Evolutionary conservation across 2,888 invertebrate genomes (phyloP).

Genomic region (Coleophora deauratella): DNA sequence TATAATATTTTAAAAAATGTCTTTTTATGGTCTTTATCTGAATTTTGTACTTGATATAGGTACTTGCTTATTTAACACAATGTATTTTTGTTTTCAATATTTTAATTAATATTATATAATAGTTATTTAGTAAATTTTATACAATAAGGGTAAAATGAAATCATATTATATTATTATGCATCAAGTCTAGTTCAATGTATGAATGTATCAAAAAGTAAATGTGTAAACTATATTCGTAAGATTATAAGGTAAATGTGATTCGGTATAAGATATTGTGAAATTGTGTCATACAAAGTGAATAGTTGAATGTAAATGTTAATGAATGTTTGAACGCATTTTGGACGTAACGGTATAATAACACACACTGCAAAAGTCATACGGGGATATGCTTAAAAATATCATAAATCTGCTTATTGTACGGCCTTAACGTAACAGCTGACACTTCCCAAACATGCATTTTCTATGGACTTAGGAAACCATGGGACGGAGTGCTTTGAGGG

Average conservation of each 20-base stretch:
- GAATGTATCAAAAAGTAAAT: constrained; percentile 27
- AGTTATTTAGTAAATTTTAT: too few relatives aligned
- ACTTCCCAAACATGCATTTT: too few relatives aligned
- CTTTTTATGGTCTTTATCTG: too few relatives aligned
- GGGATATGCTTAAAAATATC: not conserved
- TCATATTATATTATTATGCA: not conserved
- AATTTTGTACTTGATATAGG: too few relatives aligned
- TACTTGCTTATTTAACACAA: too few relatives aligned
- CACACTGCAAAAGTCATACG: not conserved
- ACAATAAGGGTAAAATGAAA: too few relatives aligned
- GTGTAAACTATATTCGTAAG: constrained; percentile 29
- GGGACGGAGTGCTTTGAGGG: not conserved
- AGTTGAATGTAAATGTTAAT: constrained; percentile 19
- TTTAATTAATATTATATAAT: too few relatives aligned
- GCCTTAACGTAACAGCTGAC: too few relatives aligned
- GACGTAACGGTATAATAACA: constrained; percentile 14
- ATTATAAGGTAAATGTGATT: constrained; percentile 51
- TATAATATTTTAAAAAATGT: too few relatives aligned
- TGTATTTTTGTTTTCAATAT: too few relatives aligned
- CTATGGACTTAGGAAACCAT: too few relatives aligned
- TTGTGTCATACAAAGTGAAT: constrained; percentile 25
- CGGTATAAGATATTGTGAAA: constrained; percentile 29
- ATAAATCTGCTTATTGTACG: not conserved
- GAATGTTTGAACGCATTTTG: constrained; percentile 16
- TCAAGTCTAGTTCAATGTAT: constrained; percentile 20